Evolutionary conservation across 1,140 invertebrate species (phyloP).

Genomic region (Acromyrmex echinatior): DNA sequence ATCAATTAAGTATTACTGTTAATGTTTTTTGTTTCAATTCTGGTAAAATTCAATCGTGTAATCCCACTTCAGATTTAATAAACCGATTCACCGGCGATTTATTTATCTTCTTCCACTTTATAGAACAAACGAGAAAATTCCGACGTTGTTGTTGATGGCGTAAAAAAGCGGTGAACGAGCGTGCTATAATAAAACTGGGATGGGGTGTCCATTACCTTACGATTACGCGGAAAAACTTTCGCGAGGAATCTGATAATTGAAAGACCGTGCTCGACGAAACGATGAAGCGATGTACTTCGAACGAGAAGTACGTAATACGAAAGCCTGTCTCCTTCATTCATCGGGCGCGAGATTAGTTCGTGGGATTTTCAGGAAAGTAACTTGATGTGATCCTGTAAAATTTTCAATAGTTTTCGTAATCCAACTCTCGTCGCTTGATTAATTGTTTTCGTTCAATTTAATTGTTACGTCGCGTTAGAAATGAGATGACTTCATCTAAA

Average conservation of each 20-base stretch:
- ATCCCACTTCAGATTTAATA: constrained; percentile 4
- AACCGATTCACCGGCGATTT: constrained; percentile 30
- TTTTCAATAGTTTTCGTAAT: constrained; percentile 37
- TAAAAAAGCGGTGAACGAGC: constrained; percentile 13
- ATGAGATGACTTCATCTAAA: neutral
- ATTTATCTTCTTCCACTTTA: constrained; percentile 41
- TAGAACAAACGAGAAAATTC: constrained; percentile 17
- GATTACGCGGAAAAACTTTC: constrained; percentile 58
- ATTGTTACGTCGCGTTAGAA: neutral
- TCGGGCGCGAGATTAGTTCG: constrained; percentile 4
- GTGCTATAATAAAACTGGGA: constrained; percentile 31
- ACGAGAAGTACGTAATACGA: constrained; percentile 6
- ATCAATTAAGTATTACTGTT: neutral
- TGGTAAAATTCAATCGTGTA: constrained; percentile 1
- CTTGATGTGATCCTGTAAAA: constrained; percentile 1
- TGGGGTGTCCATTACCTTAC: constrained; percentile 24
- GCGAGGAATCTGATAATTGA: constrained; percentile 41
- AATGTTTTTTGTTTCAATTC: constrained; percentile 16
- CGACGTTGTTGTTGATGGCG: neutral
- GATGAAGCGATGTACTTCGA: constrained; percentile 22
- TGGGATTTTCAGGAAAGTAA: constrained; percentile 33
- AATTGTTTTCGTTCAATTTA: constrained; percentile 42
- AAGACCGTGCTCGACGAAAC: constrained; percentile 8
- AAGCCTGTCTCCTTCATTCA: neutral
- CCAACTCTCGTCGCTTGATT: constrained; percentile 8